Base-by-base conservation (phyloP, 2,113 vertebrate species). In the Willisornis vidua region DNA sequence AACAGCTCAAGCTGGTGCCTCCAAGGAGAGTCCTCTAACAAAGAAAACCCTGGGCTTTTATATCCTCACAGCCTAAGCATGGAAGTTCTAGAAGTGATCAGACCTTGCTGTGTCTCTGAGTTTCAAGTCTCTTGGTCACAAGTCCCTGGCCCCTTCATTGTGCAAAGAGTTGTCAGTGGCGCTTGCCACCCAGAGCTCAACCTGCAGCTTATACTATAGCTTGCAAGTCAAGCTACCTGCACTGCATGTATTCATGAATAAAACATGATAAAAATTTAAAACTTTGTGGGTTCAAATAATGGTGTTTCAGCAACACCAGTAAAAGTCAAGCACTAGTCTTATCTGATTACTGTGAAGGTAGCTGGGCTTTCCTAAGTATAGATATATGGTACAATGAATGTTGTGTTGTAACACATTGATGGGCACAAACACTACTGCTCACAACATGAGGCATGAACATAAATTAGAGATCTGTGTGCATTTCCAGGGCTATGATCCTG, bases 371-470 rank as follows among this genome's bases (percentile, higher is more conserved):
- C 37, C 0, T 19, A 41, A 66, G 33, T 12, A 86, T 4, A 31
- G 39, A 13, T 54, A 81, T 37, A 70, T 31, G 14, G 5, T 43
- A 54, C n/a, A 33, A 29, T 31, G 14, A 57, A 62, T 29, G 14
- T 39, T 95, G 37, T 10, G 17, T 57, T 61, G 2, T 45, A 58
- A 62, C 13, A 20, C 9, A 33, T 1, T 4, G 35, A 61, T 3
- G 1, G 37, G 9, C 26, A 49, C 0, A 1, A 37, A 62, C 17
- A 19, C 6, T 43, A 39, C 48, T 10, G 12, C 6, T 65, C 1
- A 1, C n/a, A 61, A 33, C 8, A 29, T 8, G 13, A n/a, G 24
- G 35, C 54, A 46, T 43, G 22, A 82, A n/a, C 6, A n/a, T 25
- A 43, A 81, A 45, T 66, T 39, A 61, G 13, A 86, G 2, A 41